These are phyloP conservation scores for Acrocephalus scirpaceus DNA, from an alignment of 2,797 vertebrate genomes.

Conservation along the genomic window DNA sequence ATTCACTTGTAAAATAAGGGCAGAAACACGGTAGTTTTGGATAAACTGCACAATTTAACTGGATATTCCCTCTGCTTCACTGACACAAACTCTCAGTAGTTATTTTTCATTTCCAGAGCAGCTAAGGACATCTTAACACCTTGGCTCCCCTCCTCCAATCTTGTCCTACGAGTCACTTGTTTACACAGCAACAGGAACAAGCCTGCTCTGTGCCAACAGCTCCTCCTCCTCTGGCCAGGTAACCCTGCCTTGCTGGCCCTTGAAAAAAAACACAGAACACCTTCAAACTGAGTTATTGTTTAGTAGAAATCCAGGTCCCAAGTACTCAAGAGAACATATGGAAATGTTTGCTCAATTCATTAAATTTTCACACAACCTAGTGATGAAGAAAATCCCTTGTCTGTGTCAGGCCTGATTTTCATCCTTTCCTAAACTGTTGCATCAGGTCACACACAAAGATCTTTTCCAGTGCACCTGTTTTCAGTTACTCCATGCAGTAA, in stretches of 20 bases:
- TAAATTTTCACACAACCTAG: not conserved
- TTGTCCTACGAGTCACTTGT: not conserved
- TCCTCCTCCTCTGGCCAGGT: not conserved
- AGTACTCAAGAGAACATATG: not conserved
- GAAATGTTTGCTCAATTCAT: not conserved
- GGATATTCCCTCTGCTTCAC: not conserved
- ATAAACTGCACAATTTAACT: not conserved
- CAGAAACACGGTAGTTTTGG: fast-evolving
- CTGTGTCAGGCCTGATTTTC: fast-evolving
- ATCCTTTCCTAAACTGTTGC: not conserved
- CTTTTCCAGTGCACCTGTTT: not conserved
- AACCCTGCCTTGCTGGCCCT: not conserved
- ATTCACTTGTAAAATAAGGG: not conserved
- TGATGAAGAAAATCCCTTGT: not conserved
- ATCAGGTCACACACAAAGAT: not conserved
- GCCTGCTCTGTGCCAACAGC: not conserved
- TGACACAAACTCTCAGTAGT: not conserved
- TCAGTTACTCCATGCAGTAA: fast-evolving
- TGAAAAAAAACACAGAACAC: not conserved
- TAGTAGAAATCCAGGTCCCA: not conserved
- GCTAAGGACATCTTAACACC: not conserved
- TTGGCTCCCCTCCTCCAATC: not conserved
- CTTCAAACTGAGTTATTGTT: fast-evolving
- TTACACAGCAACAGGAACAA: not conserved
- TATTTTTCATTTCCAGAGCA: not conserved